phyloP scores from a whole-genome alignment of 2,888 invertebrate genomes.

The Pandemis corylana region DNA sequence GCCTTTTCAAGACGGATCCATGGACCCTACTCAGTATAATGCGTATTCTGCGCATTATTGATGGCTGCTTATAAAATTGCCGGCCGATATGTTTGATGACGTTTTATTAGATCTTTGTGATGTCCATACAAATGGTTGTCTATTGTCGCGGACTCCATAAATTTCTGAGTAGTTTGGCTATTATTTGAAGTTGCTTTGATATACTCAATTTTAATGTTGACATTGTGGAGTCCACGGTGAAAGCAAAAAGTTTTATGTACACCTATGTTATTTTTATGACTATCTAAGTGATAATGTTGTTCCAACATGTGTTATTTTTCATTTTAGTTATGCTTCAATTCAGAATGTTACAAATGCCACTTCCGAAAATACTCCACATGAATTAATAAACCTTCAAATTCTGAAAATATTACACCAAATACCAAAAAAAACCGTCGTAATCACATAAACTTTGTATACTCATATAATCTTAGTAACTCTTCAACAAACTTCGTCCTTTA shows the following conservation, averaged over 20 bases:
- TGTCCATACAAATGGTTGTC: slow-evolving; percentile 55
- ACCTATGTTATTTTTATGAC: neutral
- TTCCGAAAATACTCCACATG: no score
- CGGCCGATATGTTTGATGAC: slow-evolving; percentile 60
- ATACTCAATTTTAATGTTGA: slow-evolving; percentile 44
- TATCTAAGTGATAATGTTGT: neutral
- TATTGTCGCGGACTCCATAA: slow-evolving; percentile 59
- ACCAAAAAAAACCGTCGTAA: neutral
- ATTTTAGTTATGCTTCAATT: no score
- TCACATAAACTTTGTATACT: neutral
- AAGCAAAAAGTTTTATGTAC: neutral
- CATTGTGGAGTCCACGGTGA: neutral
- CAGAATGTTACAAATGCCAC: no score
- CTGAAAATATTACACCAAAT: neutral
- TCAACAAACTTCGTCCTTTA: slow-evolving; percentile 43
- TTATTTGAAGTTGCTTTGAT: slow-evolving; percentile 51
- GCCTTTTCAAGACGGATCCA: slow-evolving; percentile 67
- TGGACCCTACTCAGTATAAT: slow-evolving; percentile 50
- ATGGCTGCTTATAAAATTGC: slow-evolving; percentile 73
- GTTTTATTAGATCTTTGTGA: slow-evolving; percentile 69
- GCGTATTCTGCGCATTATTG: slow-evolving; percentile 68
- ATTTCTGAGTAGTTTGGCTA: slow-evolving; percentile 54
- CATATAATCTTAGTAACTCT: neutral
- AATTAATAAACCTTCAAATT: neutral
- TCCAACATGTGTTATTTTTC: no score